Conservation (phyloP, 2,888 invertebrate species). For the Hymenopus coronatus region DNA sequence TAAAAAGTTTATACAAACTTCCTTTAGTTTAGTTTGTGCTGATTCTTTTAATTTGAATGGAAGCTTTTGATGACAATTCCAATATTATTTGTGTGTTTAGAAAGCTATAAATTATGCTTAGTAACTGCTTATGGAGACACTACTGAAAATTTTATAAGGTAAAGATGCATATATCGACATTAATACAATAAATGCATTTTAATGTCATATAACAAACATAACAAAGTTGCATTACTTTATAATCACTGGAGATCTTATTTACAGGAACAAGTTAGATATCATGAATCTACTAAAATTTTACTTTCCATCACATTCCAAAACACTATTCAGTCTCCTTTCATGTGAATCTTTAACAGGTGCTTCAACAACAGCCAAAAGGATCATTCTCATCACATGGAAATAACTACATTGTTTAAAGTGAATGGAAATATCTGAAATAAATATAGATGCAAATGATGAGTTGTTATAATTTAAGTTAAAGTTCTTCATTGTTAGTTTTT, state of each 20-base stretch:
- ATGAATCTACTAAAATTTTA: neutral
- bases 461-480: neutral
- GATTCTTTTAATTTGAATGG: neutral
- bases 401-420: neutral
- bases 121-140: neutral
- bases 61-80: neutral
- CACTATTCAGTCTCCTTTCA: slow-evolving; percentile 9
- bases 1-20: neutral
- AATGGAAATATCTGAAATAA: neutral
- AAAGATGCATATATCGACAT: neutral
- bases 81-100: neutral
- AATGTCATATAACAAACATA: slow-evolving; percentile 10
- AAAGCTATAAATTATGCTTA: neutral
- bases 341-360: slow-evolving; percentile 11
- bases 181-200: slow-evolving; percentile 13
- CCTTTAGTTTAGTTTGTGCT: neutral
- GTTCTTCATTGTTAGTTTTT: neutral
- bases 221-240: neutral
- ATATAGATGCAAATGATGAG: neutral
- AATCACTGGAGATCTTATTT: slow-evolving; percentile 16
- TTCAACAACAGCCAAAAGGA: neutral
- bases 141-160: neutral
- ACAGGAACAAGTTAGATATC: slow-evolving; percentile 5
- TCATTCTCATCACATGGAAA: neutral
- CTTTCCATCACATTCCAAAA: neutral